Conservation (phyloP, 2,888 invertebrate genomes). For the Ennomos erosarius region DNA sequence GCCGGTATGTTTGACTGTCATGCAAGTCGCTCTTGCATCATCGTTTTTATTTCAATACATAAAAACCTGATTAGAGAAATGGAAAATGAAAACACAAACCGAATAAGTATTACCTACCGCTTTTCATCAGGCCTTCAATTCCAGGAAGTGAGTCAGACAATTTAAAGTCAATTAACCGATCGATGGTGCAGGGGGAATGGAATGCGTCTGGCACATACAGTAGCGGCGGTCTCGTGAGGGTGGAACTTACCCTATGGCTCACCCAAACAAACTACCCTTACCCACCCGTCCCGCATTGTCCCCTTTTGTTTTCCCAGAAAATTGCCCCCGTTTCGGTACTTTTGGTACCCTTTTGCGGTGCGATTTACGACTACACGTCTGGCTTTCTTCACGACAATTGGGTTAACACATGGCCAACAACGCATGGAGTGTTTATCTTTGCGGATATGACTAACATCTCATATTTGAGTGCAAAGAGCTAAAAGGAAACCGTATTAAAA, state of each 20-base stretch:
- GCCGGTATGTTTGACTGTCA: neutral
- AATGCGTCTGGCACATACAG: conserved; percentile 58
- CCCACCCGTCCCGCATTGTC: conserved; percentile 32
- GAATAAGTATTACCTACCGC: neutral
- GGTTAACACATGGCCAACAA: conserved; percentile 37
- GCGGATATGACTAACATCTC: conserved; percentile 27
- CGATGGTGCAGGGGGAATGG: conserved; percentile 62
- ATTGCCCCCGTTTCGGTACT: conserved; percentile 25
- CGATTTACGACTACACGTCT: conserved; percentile 36
- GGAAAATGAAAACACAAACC: conserved; percentile 1
- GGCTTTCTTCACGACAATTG: conserved; percentile 35
- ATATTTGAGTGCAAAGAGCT: conserved; percentile 30
- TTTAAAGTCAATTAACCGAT: conserved; percentile 68
- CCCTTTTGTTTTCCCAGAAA: conserved; percentile 47
- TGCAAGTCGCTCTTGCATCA: conserved; percentile 1
- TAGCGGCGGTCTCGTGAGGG: conserved; percentile 42
- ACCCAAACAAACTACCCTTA: conserved; percentile 60
- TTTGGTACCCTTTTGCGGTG: conserved; percentile 18
- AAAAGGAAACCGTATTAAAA: conserved; percentile 23
- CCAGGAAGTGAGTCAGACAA: conserved; percentile 59
- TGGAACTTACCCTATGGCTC: conserved; percentile 42
- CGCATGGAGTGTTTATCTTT: conserved; percentile 23
- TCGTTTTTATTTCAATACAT: conserved; percentile 1
- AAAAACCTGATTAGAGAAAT: conserved; percentile 9
- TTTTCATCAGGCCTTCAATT: conserved; percentile 38